Evolutionary conservation across 1,140 invertebrate genomes (phyloP), one percentile per base, ranked within the genome.

Genomic region (Aphidius gifuensis): DNA sequence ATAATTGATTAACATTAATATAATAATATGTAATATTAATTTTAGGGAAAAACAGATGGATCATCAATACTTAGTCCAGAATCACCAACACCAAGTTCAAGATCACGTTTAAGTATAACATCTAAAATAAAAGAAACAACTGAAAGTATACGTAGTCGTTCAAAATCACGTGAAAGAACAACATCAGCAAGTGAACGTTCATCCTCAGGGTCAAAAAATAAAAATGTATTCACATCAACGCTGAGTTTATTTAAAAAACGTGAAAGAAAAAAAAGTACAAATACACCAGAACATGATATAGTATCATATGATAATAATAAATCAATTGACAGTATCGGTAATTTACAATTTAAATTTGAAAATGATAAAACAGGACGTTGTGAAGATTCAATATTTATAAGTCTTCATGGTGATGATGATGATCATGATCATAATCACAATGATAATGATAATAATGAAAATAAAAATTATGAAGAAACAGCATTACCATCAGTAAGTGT

Each of bases 31-130:
- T 32, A 39, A 53, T 39, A 53, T 11, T 32, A 53, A 38, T 7
- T 53, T 11, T 16, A 80, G 78, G 67, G 67, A 8, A 71, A 69
- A 63, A 64, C 68, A 9, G 79, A 81, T 9, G 71, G 68, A n/a
- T 74, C 65, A n/a, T 74, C 65, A 54, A 67, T 73, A 43, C 78
- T 85, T 7, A 89, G 87, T 64, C 88, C 88, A 3, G 88, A 89
- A 65, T 89, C 88, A 2, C 87, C 87, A 7, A 83, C 85, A 58
- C 71, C 82, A 4, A 74, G 64, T 40, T 68, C 68, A 16, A 74
- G 77, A 43, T 73, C 76, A 9, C 70, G 80, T 43, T 69, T 73
- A 21, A 80, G 75, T 40, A 58, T 81, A n/a, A 77, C 78, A 1
- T 78, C 72, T 4, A 77, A 77, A 64, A 62, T 81, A n/a, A 76